Evolutionary conservation across 2,888 invertebrate genomes (phyloP).

Genomic region (Microctonus brassicae): DNA sequence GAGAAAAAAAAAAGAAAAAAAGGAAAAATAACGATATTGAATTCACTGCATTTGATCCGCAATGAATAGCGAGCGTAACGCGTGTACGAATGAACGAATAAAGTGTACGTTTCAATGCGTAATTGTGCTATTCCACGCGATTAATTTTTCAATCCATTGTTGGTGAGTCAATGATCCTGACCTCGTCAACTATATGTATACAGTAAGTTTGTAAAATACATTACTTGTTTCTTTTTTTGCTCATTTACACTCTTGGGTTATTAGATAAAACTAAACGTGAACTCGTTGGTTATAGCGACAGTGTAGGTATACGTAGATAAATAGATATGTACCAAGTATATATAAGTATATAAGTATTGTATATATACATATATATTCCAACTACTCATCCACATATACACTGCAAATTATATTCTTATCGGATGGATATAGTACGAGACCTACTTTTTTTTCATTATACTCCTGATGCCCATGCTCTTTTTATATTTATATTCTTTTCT

Average conservation of each 20-base stretch:
- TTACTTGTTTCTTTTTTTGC: conserved; percentile 6
- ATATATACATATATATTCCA: neutral
- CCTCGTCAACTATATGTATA: conserved; percentile 24
- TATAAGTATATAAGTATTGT: no score
- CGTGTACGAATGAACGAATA: conserved; percentile 13
- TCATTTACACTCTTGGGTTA: conserved; percentile 13
- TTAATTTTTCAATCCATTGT: conserved; percentile 21
- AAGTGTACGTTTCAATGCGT: conserved; percentile 17
- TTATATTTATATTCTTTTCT: neutral
- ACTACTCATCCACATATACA: neutral
- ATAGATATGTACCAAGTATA: no score
- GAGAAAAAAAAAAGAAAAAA: neutral
- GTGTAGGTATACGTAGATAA: neutral
- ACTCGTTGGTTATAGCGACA: neutral
- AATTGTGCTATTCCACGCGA: conserved; percentile 29
- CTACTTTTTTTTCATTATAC: neutral
- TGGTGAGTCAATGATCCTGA: neutral
- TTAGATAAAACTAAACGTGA: conserved; percentile 10
- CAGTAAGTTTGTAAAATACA: no score
- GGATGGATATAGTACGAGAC: neutral
- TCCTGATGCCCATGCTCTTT: neutral
- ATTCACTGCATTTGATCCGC: neutral
- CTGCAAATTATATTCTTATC: conserved; percentile 20
- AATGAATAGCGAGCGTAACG: neutral
- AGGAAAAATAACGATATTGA: neutral